A percentile compares a stretch with the other conserved stretches of the same genome.
Conservation (phyloP, 2,113 vertebrate genomes). For the Chlorodrepanis virens region DNA sequence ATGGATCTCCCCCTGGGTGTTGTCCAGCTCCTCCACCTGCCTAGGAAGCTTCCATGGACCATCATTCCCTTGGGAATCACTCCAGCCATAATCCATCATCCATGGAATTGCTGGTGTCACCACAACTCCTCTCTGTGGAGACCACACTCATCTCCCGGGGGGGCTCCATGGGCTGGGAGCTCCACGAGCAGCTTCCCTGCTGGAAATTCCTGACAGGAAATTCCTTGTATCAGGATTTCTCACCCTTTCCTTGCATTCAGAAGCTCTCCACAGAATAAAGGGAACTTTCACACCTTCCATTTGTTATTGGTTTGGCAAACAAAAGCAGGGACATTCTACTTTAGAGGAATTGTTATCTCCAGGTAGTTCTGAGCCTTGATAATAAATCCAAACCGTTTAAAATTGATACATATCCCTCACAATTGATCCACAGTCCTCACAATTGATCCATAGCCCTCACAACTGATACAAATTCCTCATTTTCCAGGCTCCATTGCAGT, state of each 20-base stretch:
- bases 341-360: not conserved
- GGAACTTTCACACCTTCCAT: not conserved
- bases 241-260: not conserved
- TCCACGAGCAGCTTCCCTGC: not conserved
- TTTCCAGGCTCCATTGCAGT: not conserved
- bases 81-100: not conserved
- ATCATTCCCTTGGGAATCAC: not conserved
- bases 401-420: not conserved
- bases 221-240: not conserved
- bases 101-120: not conserved
- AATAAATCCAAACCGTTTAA: not conserved
- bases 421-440: not conserved
- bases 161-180: not conserved
- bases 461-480: not conserved
- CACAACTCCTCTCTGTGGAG: not conserved
- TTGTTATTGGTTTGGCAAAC: not conserved
- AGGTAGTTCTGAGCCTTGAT: not conserved
- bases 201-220: not conserved
- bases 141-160: accelerated
- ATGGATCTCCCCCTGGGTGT: not conserved
- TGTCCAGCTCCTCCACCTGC: not conserved
- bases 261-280: not conserved
- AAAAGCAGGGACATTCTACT: not conserved
- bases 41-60: not conserved
- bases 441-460: not conserved